Base-by-base conservation (phyloP, 2,797 vertebrate genomes). In the Chrysocyon brachyurus region DNA sequence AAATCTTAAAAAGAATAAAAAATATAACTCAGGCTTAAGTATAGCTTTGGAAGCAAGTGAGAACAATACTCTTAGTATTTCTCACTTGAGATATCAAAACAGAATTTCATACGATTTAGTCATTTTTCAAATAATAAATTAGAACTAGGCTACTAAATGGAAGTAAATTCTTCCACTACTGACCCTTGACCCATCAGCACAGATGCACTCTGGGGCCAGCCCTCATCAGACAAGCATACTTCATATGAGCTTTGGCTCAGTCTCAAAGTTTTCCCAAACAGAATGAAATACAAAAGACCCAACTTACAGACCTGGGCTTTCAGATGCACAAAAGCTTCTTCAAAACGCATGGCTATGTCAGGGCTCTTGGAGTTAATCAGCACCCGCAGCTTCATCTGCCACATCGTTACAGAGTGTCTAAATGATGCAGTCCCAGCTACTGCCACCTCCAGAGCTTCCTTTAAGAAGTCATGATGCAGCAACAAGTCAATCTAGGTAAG, bases 331-430 rank as follows among this genome's bases (percentile, higher is more conserved):
- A 99, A 85, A 0, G 99, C 99, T 94, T 99, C 99, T 97, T 99
- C 99, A 98, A 99, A 99, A 95, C 99, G 98, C 93, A 19, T 64
- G 36, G 90, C 96, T 36, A 99, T 31, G 5, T 98, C 97, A 0
- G 91, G 96, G 2, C 98, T 99, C 96, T 99, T 98, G 96, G 99
- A 95, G 26, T 98, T 97, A 73, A 99, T 98, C 31, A 99, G 97
- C 46, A 99, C 98, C 98, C 97, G 99, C 98, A 99, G 98, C 96
- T 99, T 98, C 97, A 98, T 95, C 97, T 98, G 98, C 99, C 99
- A 99, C 33, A n/a, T 97, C 0, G 98, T 98, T 94, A 98, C 98
- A 0, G 99, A 99, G 75, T 98, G 98, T 97, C 98, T 98, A 97
- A 99, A 99, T 82, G 81, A 96, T 79, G 98, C 97, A 0, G 98